phyloP scores from a whole-genome alignment of 2,797 vertebrate species.

The Myotis pilosus region DNA sequence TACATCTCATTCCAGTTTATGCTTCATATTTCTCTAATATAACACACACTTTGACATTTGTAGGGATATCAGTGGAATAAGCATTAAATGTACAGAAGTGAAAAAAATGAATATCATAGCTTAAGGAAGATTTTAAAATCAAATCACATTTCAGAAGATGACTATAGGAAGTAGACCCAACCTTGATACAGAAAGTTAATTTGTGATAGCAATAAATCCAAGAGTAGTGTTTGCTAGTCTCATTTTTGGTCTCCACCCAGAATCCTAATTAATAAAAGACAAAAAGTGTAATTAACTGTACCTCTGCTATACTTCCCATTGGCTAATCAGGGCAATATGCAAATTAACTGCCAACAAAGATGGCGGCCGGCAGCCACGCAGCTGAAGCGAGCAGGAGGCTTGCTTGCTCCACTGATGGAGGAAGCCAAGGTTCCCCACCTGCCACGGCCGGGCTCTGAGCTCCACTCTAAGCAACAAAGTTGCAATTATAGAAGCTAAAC shows the following conservation, averaged over 20 bases:
- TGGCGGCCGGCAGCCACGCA: too few relatives aligned
- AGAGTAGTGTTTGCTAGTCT: neutral
- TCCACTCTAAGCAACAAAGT: too few relatives aligned
- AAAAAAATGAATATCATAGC: neutral
- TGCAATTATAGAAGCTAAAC: too few relatives aligned
- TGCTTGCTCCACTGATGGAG: too few relatives aligned
- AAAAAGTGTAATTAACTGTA: too few relatives aligned
- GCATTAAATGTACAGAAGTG: neutral
- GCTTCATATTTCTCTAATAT: neutral
- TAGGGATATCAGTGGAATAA: neutral
- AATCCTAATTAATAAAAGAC: neutral
- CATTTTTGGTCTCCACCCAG: neutral
- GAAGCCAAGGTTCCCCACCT: too few relatives aligned
- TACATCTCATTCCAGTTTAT: neutral
- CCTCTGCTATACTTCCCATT: too few relatives aligned
- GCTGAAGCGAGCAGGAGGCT: too few relatives aligned
- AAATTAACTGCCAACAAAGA: too few relatives aligned
- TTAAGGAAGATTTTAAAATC: neutral
- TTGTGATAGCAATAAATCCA: neutral
- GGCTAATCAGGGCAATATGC: too few relatives aligned
- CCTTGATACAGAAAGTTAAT: neutral
- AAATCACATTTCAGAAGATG: neutral
- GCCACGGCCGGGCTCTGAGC: too few relatives aligned
- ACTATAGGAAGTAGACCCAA: neutral
- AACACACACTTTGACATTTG: neutral